Evolutionary conservation across 2,888 invertebrate genomes (phyloP), one percentile per base, ranked within the genome.

Genomic region (Oscheius sp.): DNA sequence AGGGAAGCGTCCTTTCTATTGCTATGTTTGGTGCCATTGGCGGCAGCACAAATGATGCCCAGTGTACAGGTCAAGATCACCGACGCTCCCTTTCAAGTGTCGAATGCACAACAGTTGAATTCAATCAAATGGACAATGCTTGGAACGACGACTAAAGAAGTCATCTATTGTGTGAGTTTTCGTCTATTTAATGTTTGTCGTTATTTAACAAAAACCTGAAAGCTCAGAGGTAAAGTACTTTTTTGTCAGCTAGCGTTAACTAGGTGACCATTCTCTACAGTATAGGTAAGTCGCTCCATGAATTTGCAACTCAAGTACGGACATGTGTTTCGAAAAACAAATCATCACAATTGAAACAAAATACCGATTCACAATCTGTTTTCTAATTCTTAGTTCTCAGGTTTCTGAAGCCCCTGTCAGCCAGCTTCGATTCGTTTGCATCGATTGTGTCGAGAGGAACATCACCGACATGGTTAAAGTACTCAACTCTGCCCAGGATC

Each of bases 391-490:
- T 21, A 21, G 21, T 72, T 80, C 77, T 70, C 77, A 81, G 70
- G 82, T 81, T 70, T 81, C 81, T 55, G 79, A 81, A 59, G 75
- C 79, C n/a, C 88, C 88, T 42, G 88, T 88, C 59, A 84, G 82
- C 33, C 88, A 88, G 71, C 82, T 88, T 37, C 83, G 88, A 48
- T 88, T 88, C 71, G 82, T 87, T 7, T 88, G 88, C 76, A 81
- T 83, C 58, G 88, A 88, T 74, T 88, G 88, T 70, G 66, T 79
- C 32, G 84, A 87, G 75, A 85, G 82, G 70, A 88, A 88, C 76
- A 86, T 88, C 73, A 88, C 88, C 29, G 88, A 88, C 75, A 87
- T 88, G 81, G 83, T 85, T 32, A 79, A 86, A 70, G 82, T 86
- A 2, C 84, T 88, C 55, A 88, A 86, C 71, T 81, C 84, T 13